phyloP scores from a whole-genome alignment of 2,113 vertebrate genomes.

The Manacus vitellinus region DNA sequence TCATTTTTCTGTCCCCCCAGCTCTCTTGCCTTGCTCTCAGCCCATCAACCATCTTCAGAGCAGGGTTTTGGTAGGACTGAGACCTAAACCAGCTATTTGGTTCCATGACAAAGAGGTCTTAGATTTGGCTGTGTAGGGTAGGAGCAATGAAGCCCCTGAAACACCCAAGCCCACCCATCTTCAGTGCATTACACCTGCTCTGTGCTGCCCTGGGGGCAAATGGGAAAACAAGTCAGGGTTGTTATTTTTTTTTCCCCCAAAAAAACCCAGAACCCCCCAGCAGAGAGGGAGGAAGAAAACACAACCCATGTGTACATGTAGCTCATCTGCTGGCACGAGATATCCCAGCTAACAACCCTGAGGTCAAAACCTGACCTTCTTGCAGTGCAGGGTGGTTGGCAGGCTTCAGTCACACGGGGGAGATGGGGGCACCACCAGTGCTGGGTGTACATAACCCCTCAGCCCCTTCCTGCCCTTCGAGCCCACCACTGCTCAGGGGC shows the following conservation, averaged over 20 bases:
- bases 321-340: background rate
- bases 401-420: fast-evolving
- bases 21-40: background rate
- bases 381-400: fast-evolving
- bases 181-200: background rate
- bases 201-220: background rate
- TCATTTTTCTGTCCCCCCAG: background rate
- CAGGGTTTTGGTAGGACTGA: background rate
- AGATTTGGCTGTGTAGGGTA: background rate
- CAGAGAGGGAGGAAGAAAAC: background rate
- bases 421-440: fast-evolving
- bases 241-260: background rate
- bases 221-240: background rate
- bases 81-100: background rate
- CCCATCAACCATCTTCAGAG: background rate
- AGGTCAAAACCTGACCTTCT: background rate
- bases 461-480: background rate
- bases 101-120: background rate
- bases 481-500: background rate
- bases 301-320: fast-evolving
- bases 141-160: background rate
- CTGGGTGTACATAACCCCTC: background rate
- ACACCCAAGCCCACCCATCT: background rate
- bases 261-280: background rate
- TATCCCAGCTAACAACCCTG: background rate